Percentiles rank a stretch among this genome's conserved stretches.
Evolutionary conservation across 2,888 invertebrate genomes (phyloP).

Genomic region (Callyntrura guangdongensis): DNA sequence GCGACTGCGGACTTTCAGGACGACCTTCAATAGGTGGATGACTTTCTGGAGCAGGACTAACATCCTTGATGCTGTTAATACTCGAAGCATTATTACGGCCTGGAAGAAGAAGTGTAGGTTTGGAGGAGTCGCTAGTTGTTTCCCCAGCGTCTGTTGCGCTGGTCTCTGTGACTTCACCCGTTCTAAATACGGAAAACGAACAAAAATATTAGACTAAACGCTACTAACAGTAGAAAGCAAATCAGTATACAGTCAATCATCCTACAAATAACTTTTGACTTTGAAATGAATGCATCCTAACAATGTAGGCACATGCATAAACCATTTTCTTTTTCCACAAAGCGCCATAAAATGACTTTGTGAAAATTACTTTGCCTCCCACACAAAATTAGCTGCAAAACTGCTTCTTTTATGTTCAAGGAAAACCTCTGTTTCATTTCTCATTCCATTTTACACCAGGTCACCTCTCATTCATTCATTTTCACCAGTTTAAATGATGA

Average conservation of each 20-base stretch:
- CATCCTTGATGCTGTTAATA: constrained; percentile 75
- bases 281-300: neutral
- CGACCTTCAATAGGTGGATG: constrained; percentile 47
- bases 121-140: constrained; percentile 42
- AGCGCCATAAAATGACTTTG: neutral
- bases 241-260: neutral
- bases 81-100: constrained; percentile 36
- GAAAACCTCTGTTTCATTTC: constrained; percentile 4
- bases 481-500: neutral
- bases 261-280: neutral
- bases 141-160: constrained; percentile 73
- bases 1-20: constrained; percentile 74
- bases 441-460: neutral
- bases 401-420: neutral
- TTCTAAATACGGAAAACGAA: constrained; percentile 62
- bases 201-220: constrained; percentile 35
- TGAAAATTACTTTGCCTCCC: constrained; percentile 45
- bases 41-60: constrained; percentile 81
- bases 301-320: too few species aligned
- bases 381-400: constrained; percentile 29
- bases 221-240: too few species aligned
- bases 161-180: constrained; percentile 76
- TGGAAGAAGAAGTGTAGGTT: constrained; percentile 1
- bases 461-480: too few species aligned
- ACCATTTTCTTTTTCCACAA: too few species aligned